A percentile compares a stretch with the other conserved stretches of the same genome.
phyloP scores from a whole-genome alignment of 2,888 invertebrate genomes.

The Orchestes rusci region DNA sequence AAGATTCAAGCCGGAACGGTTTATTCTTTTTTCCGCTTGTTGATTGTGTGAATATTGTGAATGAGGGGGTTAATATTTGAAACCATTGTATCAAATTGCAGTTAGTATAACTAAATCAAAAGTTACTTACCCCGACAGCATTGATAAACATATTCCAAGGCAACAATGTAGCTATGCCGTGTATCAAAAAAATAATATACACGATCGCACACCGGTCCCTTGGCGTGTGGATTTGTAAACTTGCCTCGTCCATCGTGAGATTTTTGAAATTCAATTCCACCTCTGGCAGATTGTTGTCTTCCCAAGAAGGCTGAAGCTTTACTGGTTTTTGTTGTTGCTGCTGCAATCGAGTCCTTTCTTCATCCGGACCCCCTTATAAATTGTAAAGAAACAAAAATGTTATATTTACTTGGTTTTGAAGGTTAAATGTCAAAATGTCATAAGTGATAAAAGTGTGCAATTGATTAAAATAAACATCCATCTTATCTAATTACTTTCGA shows the following conservation, averaged over 20 bases:
- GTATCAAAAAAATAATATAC: slow-evolving; percentile 81
- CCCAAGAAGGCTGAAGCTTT: slow-evolving; percentile 80
- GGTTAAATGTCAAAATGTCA: too few species aligned
- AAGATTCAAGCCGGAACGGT: too few species aligned
- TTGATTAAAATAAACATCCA: too few species aligned
- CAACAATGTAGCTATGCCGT: slow-evolving; percentile 90
- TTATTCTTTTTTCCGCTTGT: too few species aligned
- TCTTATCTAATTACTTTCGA: too few species aligned
- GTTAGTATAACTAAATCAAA: too few species aligned
- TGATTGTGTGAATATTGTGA: too few species aligned
- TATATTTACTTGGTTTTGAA: too few species aligned
- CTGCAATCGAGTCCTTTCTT: slow-evolving; percentile 56
- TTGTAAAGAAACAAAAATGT: slow-evolving; percentile 11
- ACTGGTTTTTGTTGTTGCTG: slow-evolving; percentile 69
- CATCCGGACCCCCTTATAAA: slow-evolving; percentile 15
- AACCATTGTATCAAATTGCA: too few species aligned
- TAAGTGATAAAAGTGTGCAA: too few species aligned
- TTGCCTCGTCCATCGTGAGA: slow-evolving; percentile 36
- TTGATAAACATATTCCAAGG: slow-evolving; percentile 99
- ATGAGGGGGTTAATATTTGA: too few species aligned
- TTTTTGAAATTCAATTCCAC: slow-evolving; percentile 71
- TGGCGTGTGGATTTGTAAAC: slow-evolving; percentile 46
- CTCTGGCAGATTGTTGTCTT: slow-evolving; percentile 74
- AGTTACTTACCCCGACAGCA: slow-evolving; percentile 72
- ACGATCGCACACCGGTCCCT: slow-evolving; percentile 74